Evolutionary conservation across 2,888 invertebrate species (phyloP).

Genomic region (Hypomecis punctinalis): DNA sequence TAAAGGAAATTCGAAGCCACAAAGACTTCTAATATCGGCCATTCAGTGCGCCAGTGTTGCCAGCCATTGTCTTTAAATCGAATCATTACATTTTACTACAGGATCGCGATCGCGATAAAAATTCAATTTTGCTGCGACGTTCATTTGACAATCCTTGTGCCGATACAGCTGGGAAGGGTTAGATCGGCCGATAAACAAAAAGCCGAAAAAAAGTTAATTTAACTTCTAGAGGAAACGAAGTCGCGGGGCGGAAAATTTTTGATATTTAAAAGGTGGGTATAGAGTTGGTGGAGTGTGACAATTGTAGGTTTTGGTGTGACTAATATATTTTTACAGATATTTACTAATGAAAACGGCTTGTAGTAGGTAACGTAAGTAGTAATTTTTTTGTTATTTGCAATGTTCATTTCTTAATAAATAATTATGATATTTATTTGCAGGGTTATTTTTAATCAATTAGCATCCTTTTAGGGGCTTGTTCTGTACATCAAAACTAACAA

Average conservation of each 20-base stretch:
- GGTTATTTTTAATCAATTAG: too few species aligned
- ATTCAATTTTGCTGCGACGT: conserved; percentile 78
- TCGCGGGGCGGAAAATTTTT: conserved; percentile 60
- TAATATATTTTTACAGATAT: background rate
- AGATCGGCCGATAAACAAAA: conserved; percentile 80
- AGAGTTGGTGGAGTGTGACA: conserved; percentile 48
- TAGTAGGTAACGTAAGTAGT: conserved; percentile 5
- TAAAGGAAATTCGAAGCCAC: conserved; percentile 48
- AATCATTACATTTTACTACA: conserved; percentile 57
- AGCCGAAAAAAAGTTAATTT: conserved; percentile 79
- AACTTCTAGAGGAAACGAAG: conserved; percentile 79
- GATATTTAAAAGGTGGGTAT: conserved; percentile 55
- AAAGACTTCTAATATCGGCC: conserved; percentile 41
- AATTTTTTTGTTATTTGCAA: too few species aligned
- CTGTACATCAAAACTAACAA: too few species aligned
- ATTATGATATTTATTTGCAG: too few species aligned
- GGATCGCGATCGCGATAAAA: conserved; percentile 80
- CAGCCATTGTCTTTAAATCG: conserved; percentile 57
- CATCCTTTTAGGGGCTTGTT: too few species aligned
- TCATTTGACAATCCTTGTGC: conserved; percentile 73
- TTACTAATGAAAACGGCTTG: too few species aligned
- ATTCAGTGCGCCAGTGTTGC: conserved; percentile 11
- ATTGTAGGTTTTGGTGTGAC: conserved; percentile 50
- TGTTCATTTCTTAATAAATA: too few species aligned
- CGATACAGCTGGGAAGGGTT: conserved; percentile 76